A percentile compares a stretch with the other conserved stretches of the same genome.
phyloP scores from a whole-genome alignment of 1,140 invertebrate species.

The Drosophila nigromelanica region DNA sequence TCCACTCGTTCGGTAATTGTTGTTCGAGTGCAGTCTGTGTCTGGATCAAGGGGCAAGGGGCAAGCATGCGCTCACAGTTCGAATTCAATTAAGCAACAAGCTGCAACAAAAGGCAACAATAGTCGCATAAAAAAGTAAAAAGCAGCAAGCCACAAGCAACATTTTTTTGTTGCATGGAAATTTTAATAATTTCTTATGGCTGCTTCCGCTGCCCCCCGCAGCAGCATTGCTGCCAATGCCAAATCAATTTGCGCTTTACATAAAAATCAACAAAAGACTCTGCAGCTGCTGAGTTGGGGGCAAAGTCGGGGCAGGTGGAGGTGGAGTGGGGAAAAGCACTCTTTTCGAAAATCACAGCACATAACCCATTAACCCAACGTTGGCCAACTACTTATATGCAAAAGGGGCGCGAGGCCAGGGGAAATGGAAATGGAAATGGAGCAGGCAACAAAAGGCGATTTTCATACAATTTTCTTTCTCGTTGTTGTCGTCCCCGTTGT shows the following conservation, averaged over 20 bases:
- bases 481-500: slow-evolving; percentile 16
- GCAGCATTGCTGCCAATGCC: slow-evolving; percentile 44
- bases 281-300: slow-evolving; percentile 16
- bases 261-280: slow-evolving; percentile 69
- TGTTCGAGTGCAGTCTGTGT: slow-evolving; percentile 2
- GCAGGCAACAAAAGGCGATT: slow-evolving; percentile 48
- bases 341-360: slow-evolving; percentile 68
- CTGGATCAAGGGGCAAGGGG: too few species aligned
- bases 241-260: slow-evolving; percentile 76
- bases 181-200: slow-evolving; percentile 46
- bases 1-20: slow-evolving; percentile 3
- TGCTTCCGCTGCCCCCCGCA: slow-evolving; percentile 10
- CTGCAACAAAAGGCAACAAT: slow-evolving; percentile 2
- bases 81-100: background rate
- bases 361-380: slow-evolving; percentile 77
- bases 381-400: slow-evolving; percentile 57
- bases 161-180: slow-evolving; percentile 15
- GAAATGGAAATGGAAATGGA: slow-evolving; percentile 4
- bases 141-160: slow-evolving; percentile 2
- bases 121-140: background rate
- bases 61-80: slow-evolving; percentile 3
- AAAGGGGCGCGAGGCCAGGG: background rate
- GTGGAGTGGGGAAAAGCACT: slow-evolving; percentile 3
- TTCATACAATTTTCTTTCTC: slow-evolving; percentile 66
- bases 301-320: background rate